Conservation (phyloP, 2,888 invertebrate species). For the Stratiomys singularior region DNA sequence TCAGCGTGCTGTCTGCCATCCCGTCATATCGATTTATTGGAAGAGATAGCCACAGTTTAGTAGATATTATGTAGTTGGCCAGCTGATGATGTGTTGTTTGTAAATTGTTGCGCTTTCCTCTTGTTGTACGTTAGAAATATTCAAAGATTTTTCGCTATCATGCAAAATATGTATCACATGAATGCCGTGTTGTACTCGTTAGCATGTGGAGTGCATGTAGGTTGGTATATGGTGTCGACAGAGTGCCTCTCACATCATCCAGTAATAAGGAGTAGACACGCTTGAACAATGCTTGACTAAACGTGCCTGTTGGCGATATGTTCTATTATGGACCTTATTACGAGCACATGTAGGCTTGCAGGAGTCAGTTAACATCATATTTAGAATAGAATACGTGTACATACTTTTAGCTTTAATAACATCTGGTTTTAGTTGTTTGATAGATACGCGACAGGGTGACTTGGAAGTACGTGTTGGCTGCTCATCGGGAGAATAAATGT, state of each 20-base stretch:
- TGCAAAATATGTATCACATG: no score
- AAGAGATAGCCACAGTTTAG: no score
- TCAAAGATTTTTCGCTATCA: not conserved
- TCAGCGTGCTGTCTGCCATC: not conserved
- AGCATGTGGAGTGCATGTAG: no score
- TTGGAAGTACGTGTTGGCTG: no score
- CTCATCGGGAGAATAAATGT: not conserved
- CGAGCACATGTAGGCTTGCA: conserved; percentile 12
- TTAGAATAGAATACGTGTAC: not conserved
- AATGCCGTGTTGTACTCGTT: not conserved
- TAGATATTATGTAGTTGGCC: no score
- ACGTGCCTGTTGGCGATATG: conserved; percentile 9
- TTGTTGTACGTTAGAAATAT: not conserved
- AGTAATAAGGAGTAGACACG: no score
- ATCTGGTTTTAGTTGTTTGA: not conserved
- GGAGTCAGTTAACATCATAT: not conserved
- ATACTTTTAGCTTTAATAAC: not conserved
- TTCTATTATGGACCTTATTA: conserved; percentile 14
- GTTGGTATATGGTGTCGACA: not conserved
- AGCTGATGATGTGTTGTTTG: not conserved
- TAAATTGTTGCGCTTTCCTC: not conserved
- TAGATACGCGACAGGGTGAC: not conserved
- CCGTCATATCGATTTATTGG: not conserved
- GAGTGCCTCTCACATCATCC: not conserved
- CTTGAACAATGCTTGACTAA: not conserved